Conservation (phyloP, 2,797 vertebrate species). For the Philypnodon macrostomus region DNA sequence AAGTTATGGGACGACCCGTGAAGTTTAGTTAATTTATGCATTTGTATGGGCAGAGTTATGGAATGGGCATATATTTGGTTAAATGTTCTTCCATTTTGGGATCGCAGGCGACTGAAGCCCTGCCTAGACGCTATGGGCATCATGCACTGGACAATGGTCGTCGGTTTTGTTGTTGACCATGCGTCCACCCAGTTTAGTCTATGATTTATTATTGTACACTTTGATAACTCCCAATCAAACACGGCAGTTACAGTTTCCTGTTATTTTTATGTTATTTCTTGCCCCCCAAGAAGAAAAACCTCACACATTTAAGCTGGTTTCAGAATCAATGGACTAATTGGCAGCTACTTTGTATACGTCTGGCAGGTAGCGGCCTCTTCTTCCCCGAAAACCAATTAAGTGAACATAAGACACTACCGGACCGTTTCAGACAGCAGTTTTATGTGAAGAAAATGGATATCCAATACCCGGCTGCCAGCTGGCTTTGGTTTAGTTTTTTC, state of each 20-base stretch:
- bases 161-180: too few species aligned
- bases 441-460: slow-evolving; percentile 43
- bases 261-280: slow-evolving; percentile 9
- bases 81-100: too few species aligned
- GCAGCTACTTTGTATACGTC: slow-evolving; percentile 49
- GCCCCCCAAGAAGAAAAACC: slow-evolving; percentile 32
- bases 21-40: too few species aligned
- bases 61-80: too few species aligned
- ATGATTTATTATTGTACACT: too few species aligned
- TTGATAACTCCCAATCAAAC: too few species aligned
- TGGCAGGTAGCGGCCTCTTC: slow-evolving; percentile 44
- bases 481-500: slow-evolving; percentile 2
- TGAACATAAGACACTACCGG: slow-evolving; percentile 26
- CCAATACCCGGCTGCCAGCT: slow-evolving; percentile 19
- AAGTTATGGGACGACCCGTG: too few species aligned
- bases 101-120: too few species aligned
- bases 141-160: too few species aligned
- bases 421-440: slow-evolving; percentile 31
- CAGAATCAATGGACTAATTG: slow-evolving; percentile 65
- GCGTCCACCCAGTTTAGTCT: too few species aligned
- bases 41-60: neutral
- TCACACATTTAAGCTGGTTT: slow-evolving; percentile 36
- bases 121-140: too few species aligned
- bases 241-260: too few species aligned
- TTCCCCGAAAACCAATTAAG: slow-evolving; percentile 66